Base-by-base conservation (phyloP, 2,888 invertebrate species). In the Dryadula phaetusa region DNA sequence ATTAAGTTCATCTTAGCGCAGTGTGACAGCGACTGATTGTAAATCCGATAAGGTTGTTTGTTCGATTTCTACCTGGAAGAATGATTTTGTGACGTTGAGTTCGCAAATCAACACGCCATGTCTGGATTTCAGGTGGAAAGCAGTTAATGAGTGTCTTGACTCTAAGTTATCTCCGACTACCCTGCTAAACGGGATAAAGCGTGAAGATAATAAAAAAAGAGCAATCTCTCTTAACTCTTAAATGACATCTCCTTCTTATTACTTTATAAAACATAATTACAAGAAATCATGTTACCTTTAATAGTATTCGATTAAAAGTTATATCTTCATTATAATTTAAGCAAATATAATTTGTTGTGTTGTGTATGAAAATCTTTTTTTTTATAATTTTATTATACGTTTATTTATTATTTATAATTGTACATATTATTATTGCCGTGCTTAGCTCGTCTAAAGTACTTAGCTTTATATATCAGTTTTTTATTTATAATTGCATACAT, bases 321-420 rank as follows among this genome's bases (percentile, higher is more conserved):
- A 46, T 46, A 46, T n/a, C 12, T 37, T 62, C 3, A 56, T 20
- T 56, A 47, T 56, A 34, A 46, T 37, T 32, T 52, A 42, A 65
- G 28, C 65, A 49, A 65, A 60, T 65, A 56, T 47, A 42, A 65
- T 65, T 60, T 58, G 58, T 64, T 65, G 28, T 20, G 14, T 64
- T 49, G 18, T 65, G 28, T 32, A 46, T 44, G 37, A 54, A n/a
- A 66, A 25, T 28, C 14, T 18, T 16, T 44, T 52, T 52, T 65
- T 7, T 40, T 20, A 42, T 52, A 32, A 32, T 52, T 40, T 49
- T 66, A 44, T 60, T 53, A 44, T 25, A 53, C 46, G 53, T 60
- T 60, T 49, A 64, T 66, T 66, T 52, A 18, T 61, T 53, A 64
- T 12, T n/a, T 32, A 32, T 32, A 8, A 32, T 8, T n/a, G 53